Evolutionary conservation across 2,113 vertebrate species (phyloP), one percentile per base, ranked within the genome.

Genomic region (Lipophrys pholis): DNA sequence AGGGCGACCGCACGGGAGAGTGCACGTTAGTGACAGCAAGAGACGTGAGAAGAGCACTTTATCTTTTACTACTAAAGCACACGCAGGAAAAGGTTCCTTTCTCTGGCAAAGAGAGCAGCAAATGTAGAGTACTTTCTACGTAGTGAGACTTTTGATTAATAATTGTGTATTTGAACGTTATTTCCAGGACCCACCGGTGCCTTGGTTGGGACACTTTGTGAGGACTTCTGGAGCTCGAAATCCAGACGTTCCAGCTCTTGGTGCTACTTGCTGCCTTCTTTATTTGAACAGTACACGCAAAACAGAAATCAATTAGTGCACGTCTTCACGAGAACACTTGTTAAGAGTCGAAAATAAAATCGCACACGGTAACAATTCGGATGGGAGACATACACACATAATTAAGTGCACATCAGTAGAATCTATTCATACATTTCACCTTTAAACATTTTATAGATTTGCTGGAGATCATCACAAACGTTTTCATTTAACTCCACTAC

Each of bases 191-290:
- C 8, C 84, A 99, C 98, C 97, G 90, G 97, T 97, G 53, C 96
- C 96, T 81, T 99, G 98, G 85, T 94, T 93, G 11, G 97, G 97
- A 74, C 97, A 99, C 87, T 98, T 98, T 0, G 95, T 97, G 70
- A 99, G 91, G 55, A 99, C 96, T 78, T 99, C 97, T 40, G 98
- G 98, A 40, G 98, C 97, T 92, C 98, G 95, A 87, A 99, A 99
- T 67, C 97, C 98, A 3, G 98, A 97, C 5, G 98, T 99, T 50
- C 98, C 98, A 67, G 97, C 97, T 66, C 98, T 91, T 35, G 98
- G 96, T 45, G 98, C 98, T 77, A 96, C 94, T 90, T 99, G 98
- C 45, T 96, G 97, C 81, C 93, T 94, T 81, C 79, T 82, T 66
- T 21, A 69, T 52, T 55, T 16, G 14, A 43, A n/a, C 5, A 17